Base-by-base conservation (phyloP, 2,797 vertebrate genomes). In the Dromococcyx pavoninus region DNA sequence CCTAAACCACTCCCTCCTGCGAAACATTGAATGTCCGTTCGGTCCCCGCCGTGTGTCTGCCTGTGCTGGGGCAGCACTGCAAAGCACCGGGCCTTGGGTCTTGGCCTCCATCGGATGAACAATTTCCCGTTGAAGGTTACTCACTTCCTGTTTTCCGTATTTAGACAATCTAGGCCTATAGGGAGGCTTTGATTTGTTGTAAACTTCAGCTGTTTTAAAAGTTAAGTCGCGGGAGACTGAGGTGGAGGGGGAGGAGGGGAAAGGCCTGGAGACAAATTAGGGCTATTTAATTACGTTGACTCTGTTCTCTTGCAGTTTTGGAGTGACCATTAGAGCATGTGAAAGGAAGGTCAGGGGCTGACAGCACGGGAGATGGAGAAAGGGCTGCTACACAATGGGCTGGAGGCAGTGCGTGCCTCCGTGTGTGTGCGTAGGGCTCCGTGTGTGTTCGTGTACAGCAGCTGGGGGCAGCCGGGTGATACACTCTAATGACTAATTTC, bases 51-150 rank as follows among this genome's bases (percentile, higher is more conserved):
- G 89, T 67, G 91, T 87, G 81, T n/a, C n/a, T 94, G 96, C 88
- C 64, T 37, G 76, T 33, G 78, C 89, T 46, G 70, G 85, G 84
- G 77, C 81, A 94, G 87, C 73, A 71, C 93, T 88, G 92, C 53
- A 88, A 11, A 88, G 91, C 60, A 11, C 56, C 10, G 0, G 89
- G 81, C 94, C 76, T 71, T 93, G 96, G 96, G 91, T 96, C 93
- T 89, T 95, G 93, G 95, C 94, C 94, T 96, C 94, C 92, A 73
- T 97, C 79, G 91, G 94, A 96, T 96, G 95, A 98, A 98, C 97
- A 98, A 98, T 98, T 99, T 98, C 98, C 98, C 98, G 97, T 98
- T 97, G 97, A 97, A 98, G 97, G 93, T 97, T 98, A 97, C 98
- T 98, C 97, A 97, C 98, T 99, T 99, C 98, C 98, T 98, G 97